Evolutionary conservation across 2,113 vertebrate species (phyloP), one percentile per base, ranked within the genome.

Genomic region (Podarcis raffonei): DNA sequence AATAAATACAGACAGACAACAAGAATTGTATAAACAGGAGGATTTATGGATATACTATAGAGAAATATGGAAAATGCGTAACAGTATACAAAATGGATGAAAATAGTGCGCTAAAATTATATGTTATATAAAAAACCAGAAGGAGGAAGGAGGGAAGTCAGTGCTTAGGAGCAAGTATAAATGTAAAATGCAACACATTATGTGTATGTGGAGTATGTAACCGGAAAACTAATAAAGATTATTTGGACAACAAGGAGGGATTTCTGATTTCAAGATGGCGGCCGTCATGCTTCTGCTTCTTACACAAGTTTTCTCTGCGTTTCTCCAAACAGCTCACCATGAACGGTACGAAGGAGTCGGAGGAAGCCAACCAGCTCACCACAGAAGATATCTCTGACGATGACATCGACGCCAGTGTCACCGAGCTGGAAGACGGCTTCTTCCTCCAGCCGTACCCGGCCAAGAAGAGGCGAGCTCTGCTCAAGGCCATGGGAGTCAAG

Each of bases 391-490:
- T 99, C 94, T 97, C 97, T 0, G 97, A 98, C 0, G 97, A 98
- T 0, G 98, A 98, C 91, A 93, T 97, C 0, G 98, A 99, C 0
- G 59, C 98, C 85, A 97, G 96, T 1, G 94, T 85, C 0, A 74
- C 97, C 81, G 98, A 97, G 88, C 69, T 98, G 85, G 98, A 98
- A 11, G 98, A 98, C 0, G 97, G 97, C 86, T 98, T 97, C 77
- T 98, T 98, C 94, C 98, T 99, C 1, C 98, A 98, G 94, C 98
- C 99, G 9, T 98, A 98, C 92, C 96, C 98, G 0, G 97, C 99
- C 37, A 98, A 98, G 91, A 97, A 95, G 81, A 97, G 99, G 27
- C 97, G 98, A 0, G 95, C 97, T 0, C 97, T 99, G 86, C 98
- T 99, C 72, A 98, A 98, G 90, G 97, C 98, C 0, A 90, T 98